A percentile compares a stretch with the other conserved stretches of the same genome.
These are phyloP conservation scores for Yponomeuta evonymella DNA, from an alignment of 2,888 invertebrate species.

Conservation along the genomic window DNA sequence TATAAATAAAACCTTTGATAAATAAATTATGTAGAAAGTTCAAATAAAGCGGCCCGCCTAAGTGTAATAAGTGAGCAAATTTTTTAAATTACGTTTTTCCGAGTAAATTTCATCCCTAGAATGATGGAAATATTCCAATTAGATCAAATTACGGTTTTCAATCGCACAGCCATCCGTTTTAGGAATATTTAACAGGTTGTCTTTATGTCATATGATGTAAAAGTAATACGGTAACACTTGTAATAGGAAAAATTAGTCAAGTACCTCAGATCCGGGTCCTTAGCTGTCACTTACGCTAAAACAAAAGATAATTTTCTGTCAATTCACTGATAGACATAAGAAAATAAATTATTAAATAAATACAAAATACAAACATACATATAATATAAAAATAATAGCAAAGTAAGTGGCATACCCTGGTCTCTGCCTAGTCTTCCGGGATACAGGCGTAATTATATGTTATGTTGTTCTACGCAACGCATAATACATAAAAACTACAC, in stretches of 20 bases:
- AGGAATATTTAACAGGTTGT: background rate
- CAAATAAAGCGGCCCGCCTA: background rate
- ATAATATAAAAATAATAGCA: too few relatives aligned
- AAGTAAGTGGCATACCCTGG: too few relatives aligned
- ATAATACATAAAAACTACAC: too few relatives aligned
- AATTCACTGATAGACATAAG: background rate
- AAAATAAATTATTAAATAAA: too few relatives aligned
- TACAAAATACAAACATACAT: too few relatives aligned
- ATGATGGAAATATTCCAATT: background rate
- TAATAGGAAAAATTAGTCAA: background rate
- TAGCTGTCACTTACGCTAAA: background rate
- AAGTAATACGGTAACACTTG: too few relatives aligned
- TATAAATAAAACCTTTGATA: too few relatives aligned
- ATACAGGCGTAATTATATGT: too few relatives aligned
- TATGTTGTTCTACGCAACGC: too few relatives aligned
- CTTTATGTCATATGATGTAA: background rate
- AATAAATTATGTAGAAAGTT: background rate
- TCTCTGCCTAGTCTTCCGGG: too few relatives aligned
- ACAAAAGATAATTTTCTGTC: background rate
- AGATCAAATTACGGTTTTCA: background rate
- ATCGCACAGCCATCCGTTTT: background rate
- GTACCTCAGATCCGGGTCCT: background rate
- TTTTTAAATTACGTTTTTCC: background rate
- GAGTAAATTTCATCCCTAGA: background rate
- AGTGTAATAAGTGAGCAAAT: background rate